A percentile compares a stretch with the other conserved stretches of the same genome.
Evolutionary conservation across 2,888 invertebrate genomes (phyloP).

Genomic region (Coelopa pilipes): DNA sequence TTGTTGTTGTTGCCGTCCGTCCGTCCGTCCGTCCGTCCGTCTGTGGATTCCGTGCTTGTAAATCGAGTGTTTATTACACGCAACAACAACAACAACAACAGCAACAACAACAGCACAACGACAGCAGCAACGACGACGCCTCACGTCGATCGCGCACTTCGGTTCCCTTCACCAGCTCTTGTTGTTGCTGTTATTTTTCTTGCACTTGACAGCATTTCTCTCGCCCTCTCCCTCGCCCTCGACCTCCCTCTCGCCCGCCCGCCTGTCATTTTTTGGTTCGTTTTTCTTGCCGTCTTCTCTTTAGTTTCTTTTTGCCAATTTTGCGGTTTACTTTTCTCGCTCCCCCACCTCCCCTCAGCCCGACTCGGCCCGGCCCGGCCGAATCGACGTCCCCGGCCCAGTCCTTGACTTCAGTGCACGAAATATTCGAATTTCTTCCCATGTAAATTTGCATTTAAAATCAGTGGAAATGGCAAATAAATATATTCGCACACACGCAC

Average conservation of each 20-base stretch:
- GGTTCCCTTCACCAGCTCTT: slow-evolving; percentile 14
- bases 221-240: too few relatives aligned
- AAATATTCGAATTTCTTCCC: slow-evolving; percentile 5
- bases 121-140: not conserved
- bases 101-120: slow-evolving; percentile 3
- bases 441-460: slow-evolving; percentile 2
- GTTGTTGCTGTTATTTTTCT: slow-evolving; percentile 9
- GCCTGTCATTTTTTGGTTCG: slow-evolving; percentile 7
- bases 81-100: slow-evolving; percentile 15
- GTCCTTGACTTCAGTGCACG: not conserved
- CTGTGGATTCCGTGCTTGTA: slow-evolving; percentile 5
- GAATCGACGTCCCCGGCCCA: too few relatives aligned
- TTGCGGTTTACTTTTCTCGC: slow-evolving; percentile 4
- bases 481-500: not conserved
- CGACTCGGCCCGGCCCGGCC: too few relatives aligned
- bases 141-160: slow-evolving; percentile 20
- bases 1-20: slow-evolving; percentile 1
- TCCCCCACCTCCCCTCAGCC: too few relatives aligned
- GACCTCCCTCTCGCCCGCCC: too few relatives aligned
- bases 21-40: slow-evolving; percentile 18
- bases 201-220: slow-evolving; percentile 32
- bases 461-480: not conserved
- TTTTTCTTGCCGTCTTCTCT: not conserved
- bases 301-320: not conserved
- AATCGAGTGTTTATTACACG: slow-evolving; percentile 30